Evolutionary conservation across 2,888 invertebrate genomes (phyloP).

Genomic region (Coleophora flavipennella): DNA sequence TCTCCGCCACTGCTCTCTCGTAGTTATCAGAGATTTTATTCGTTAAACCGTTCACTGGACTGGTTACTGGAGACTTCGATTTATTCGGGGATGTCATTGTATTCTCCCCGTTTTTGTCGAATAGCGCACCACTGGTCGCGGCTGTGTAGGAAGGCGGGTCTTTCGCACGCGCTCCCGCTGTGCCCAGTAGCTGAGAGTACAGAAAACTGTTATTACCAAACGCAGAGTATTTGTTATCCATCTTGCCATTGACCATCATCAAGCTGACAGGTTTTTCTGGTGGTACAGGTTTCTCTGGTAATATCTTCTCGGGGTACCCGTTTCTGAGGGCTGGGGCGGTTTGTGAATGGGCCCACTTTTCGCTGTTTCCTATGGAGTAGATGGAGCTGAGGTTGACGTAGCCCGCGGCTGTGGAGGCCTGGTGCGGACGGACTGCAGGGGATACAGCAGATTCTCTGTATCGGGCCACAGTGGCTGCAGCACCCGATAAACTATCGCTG

Average conservation of each 20-base stretch:
- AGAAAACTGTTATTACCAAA: constrained; percentile 61
- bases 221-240: constrained; percentile 51
- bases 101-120: constrained; percentile 33
- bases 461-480: constrained; percentile 15
- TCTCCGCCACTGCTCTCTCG: constrained; percentile 58
- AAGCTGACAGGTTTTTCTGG: constrained; percentile 65
- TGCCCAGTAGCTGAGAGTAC: constrained; percentile 52
- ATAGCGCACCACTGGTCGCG: constrained; percentile 41
- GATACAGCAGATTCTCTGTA: constrained; percentile 12
- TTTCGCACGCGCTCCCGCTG: constrained; percentile 43
- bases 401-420: constrained; percentile 21
- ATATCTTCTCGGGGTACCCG: constrained; percentile 42
- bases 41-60: constrained; percentile 49
- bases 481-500: constrained; percentile 36
- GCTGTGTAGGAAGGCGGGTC: constrained; percentile 59
- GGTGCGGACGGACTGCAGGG: constrained; percentile 20
- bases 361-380: constrained; percentile 49
- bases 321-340: constrained; percentile 27
- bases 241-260: constrained; percentile 64
- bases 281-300: constrained; percentile 55
- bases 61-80: constrained; percentile 41
- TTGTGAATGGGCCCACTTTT: constrained; percentile 36
- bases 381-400: constrained; percentile 65
- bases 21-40: constrained; percentile 68
- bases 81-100: constrained; percentile 38